Conservation (phyloP, 2,888 invertebrate genomes). For the Dioctria linearis region DNA sequence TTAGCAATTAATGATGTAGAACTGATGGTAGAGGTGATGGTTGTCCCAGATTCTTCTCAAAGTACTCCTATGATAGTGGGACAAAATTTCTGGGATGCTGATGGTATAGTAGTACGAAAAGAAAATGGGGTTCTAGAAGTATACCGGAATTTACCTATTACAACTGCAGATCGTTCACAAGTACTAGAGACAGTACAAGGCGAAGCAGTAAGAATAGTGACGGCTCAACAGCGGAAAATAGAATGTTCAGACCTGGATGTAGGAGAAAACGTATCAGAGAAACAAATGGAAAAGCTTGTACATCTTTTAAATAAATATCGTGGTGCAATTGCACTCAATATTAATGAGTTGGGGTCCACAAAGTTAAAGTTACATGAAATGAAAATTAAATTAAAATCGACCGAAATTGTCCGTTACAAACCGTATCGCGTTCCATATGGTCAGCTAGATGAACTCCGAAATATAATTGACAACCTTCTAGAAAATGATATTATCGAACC, state of each 20-base stretch:
- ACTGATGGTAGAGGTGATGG: neutral
- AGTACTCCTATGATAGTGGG: no score
- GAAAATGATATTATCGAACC: no score
- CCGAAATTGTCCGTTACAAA: conserved; percentile 7
- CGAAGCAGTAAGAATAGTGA: neutral
- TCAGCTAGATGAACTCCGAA: neutral
- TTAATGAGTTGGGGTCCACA: neutral
- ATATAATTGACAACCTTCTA: no score
- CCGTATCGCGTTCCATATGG: no score
- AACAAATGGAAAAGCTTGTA: neutral
- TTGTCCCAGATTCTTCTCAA: no score
- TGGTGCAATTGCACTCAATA: neutral
- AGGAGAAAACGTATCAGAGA: neutral
- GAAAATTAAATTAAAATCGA: neutral
- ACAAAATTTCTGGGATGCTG: no score
- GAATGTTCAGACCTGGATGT: conserved; percentile 10
- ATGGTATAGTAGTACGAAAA: neutral
- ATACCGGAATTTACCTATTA: neutral
- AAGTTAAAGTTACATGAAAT: neutral
- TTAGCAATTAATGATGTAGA: conserved; percentile 10
- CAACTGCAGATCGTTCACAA: no score
- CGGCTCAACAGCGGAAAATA: no score
- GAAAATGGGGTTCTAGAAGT: neutral
- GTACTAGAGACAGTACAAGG: no score
- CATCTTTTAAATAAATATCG: neutral